Evolutionary conservation across 2,113 vertebrate genomes (phyloP), one percentile per base, ranked within the genome.

Genomic region (Prionailurus viverrinus): DNA sequence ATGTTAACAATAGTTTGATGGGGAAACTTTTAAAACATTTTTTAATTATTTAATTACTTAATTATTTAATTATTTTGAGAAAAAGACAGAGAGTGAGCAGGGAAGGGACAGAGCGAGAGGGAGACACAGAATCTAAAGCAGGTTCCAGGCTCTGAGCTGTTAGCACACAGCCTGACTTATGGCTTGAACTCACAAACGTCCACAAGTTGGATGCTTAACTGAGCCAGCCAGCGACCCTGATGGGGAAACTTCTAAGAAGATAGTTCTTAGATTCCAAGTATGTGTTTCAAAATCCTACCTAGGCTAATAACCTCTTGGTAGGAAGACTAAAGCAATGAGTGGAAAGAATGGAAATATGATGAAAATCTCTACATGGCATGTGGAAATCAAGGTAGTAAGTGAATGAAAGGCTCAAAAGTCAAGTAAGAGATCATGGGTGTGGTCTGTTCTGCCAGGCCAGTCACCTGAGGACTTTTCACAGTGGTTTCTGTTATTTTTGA

Each of bases 221-320:
- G 45, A 45, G 45, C 45, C 45, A 45, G 1, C 45, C 45, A 45
- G 45, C 1, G 45, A 9, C 45, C 45, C 45, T 45, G 45, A 45
- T 45, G 45, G 45, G 45, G 45, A 45, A 45, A 16, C 39, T 80
- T 92, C 91, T 36, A 79, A 58, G 31, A 92, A 73, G 5, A 63
- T 2, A 55, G 8, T 18, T 14, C 13, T 53, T 68, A 45, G n/a
- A 76, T 55, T 91, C 21, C n/a, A 93, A 53, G 23, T 33, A 84
- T 25, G 4, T 83, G 9, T 53, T 97, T 94, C 12, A 96, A 93
- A 91, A 63, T 87, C 21, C 39, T 83, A 36, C 33, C 16, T 79
- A 16, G 4, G 10, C 53, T 25, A 69, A 51, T 87, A 68, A 89
- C 6, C 23, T 94, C 1, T 74, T 71, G 2, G 13, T 63, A 31